Conservation (phyloP, 2,113 vertebrate species). For the Xerus inauris region DNA sequence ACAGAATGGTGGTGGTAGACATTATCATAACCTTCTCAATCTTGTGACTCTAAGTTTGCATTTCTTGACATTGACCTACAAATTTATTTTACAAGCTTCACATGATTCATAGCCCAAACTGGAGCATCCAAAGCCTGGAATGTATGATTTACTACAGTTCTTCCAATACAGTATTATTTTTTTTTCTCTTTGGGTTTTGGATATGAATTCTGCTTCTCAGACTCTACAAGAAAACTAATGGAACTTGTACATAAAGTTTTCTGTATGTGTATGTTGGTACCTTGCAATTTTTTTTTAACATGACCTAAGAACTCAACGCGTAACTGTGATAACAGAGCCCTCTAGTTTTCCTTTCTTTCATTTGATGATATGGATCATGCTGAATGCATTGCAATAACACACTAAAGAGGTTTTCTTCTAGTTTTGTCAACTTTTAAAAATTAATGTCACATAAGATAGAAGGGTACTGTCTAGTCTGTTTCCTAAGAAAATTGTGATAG, state of each 20-base stretch:
- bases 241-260: neutral
- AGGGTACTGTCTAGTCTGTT: neutral
- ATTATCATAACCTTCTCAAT: neutral
- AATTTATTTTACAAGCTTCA: conserved; percentile 34
- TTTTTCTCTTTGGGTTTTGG: neutral
- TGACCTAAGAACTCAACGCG: neutral
- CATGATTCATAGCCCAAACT: neutral
- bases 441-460: neutral
- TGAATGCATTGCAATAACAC: neutral
- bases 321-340: neutral
- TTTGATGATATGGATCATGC: neutral
- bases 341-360: neutral
- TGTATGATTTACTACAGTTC: neutral
- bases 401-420: neutral
- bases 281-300: neutral
- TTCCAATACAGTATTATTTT: neutral
- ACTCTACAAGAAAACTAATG: neutral
- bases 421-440: neutral
- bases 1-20: neutral
- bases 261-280: neutral
- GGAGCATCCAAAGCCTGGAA: neutral
- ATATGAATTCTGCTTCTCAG: neutral
- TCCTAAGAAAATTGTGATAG: neutral
- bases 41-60: conserved; percentile 6
- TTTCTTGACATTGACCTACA: conserved; percentile 2